These are phyloP conservation scores for Trissolcus basalis DNA, from an alignment of 1,140 invertebrate genomes.

Conservation along the genomic window DNA sequence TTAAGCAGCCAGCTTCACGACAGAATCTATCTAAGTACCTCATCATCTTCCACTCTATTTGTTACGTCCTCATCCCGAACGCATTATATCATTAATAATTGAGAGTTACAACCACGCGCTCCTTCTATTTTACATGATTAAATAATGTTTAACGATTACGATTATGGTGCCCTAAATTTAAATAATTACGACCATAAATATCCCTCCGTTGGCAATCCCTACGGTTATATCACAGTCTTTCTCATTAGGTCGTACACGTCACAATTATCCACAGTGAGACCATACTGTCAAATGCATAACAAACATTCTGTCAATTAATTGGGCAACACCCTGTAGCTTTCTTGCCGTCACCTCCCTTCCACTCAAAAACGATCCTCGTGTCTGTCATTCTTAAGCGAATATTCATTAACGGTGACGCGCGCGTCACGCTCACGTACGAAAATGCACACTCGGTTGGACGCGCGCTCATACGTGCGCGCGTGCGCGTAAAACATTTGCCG, in stretches of 20 bases:
- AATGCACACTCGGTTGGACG: constrained; percentile 6
- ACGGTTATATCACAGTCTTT: too few relatives aligned
- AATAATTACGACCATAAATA: constrained; percentile 1
- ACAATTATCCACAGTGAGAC: neutral
- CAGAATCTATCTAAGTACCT: constrained; percentile 25
- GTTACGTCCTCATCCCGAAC: neutral
- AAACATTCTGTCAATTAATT: too few relatives aligned
- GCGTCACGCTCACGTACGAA: constrained; percentile 16
- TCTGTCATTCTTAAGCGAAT: constrained; percentile 39
- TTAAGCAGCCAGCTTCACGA: constrained; percentile 14
- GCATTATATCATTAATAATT: constrained; percentile 14
- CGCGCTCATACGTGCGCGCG: constrained; percentile 47
- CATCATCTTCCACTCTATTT: constrained; percentile 15
- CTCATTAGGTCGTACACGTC: too few relatives aligned
- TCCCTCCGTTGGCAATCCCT: too few relatives aligned
- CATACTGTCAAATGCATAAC: too few relatives aligned
- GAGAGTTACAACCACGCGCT: constrained; percentile 9
- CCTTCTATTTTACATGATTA: constrained; percentile 8
- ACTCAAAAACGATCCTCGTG: neutral
- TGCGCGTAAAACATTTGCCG: constrained; percentile 68
- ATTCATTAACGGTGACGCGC: constrained; percentile 16
- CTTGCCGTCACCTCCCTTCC: neutral
- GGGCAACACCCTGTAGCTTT: neutral
- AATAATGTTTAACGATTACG: constrained; percentile 10
- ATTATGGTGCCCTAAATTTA: neutral